Conservation (phyloP, 2,113 vertebrate genomes). For the Ictidomys tridecemlineatus region DNA sequence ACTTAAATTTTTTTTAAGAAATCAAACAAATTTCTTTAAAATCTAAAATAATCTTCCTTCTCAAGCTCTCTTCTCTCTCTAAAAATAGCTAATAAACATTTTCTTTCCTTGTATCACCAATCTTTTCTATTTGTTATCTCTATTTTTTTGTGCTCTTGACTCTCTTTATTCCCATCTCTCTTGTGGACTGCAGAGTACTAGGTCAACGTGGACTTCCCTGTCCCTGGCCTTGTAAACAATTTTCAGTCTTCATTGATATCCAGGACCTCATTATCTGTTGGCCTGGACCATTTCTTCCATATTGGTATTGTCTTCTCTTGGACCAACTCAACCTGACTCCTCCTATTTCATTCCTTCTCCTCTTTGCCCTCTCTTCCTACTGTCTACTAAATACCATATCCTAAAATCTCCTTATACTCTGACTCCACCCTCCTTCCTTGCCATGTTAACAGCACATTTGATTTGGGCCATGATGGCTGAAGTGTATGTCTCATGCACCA, state of each 20-base stretch:
- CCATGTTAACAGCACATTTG: not conserved
- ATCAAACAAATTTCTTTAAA: not conserved
- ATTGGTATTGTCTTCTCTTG: too few species aligned
- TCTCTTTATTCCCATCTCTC: not conserved
- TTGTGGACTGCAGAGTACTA: not conserved
- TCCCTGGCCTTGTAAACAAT: not conserved
- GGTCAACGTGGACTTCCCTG: not conserved
- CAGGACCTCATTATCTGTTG: not conserved
- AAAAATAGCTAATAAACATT: not conserved
- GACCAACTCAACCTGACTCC: not conserved
- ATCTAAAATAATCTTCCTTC: not conserved
- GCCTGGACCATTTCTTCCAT: not conserved
- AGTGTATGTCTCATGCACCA: not conserved
- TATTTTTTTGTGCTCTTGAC: not conserved
- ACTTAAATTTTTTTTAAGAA: not conserved
- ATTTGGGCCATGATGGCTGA: rapidly evolving
- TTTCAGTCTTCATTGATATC: not conserved
- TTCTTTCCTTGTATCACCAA: too few species aligned
- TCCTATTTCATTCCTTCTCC: not conserved
- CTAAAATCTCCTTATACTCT: not conserved
- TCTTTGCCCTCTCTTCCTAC: too few species aligned
- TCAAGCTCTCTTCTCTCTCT: not conserved
- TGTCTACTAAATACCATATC: not conserved
- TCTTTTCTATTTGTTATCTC: not conserved
- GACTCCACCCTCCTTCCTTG: not conserved